Conservation (phyloP, 2,888 invertebrate species). For the Masnerella sp. region DNA sequence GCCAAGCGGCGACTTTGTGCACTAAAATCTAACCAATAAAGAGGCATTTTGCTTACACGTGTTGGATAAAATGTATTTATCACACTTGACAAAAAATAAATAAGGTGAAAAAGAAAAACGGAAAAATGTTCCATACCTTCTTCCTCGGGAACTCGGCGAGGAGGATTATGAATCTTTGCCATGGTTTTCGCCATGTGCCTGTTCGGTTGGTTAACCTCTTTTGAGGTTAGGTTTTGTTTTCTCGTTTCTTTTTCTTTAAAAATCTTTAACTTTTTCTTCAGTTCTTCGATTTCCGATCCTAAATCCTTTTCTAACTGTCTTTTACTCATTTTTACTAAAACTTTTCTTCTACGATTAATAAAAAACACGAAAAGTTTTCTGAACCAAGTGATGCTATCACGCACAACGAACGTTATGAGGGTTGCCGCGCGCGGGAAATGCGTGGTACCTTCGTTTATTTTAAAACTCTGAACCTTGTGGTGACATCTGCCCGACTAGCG, state of each 20-base stretch:
- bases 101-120: too few relatives aligned
- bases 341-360: background rate
- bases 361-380: constrained; percentile 3
- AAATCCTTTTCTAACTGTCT: background rate
- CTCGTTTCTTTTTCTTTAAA: background rate
- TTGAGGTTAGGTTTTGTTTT: constrained; percentile 2
- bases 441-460: background rate
- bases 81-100: too few relatives aligned
- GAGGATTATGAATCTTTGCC: too few relatives aligned
- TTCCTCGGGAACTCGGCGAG: too few relatives aligned
- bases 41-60: too few relatives aligned
- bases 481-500: too few relatives aligned
- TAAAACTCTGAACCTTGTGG: constrained; percentile 4
- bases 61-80: too few relatives aligned
- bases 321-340: constrained; percentile 1
- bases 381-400: background rate
- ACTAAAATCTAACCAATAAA: too few relatives aligned
- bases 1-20: too few relatives aligned
- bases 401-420: constrained; percentile 2
- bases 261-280: background rate
- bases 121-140: too few relatives aligned
- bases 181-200: too few relatives aligned
- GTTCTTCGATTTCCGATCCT: background rate
- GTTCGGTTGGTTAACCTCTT: too few relatives aligned
- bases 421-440: constrained; percentile 6